phyloP scores from a whole-genome alignment of 2,888 invertebrate species.

The Chaitophorus viminalis region DNA sequence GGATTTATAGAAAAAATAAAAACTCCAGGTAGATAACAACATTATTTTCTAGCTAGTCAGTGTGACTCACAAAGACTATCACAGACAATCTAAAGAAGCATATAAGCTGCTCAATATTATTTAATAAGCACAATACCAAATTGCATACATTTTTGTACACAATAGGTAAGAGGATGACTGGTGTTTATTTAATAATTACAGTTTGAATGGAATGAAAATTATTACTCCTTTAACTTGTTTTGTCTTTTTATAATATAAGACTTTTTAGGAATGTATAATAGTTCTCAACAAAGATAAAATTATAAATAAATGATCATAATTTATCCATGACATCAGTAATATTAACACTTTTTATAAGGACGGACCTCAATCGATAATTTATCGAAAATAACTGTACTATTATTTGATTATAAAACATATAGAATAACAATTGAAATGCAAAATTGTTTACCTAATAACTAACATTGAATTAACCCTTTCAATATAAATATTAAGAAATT shows the following conservation, averaged over 20 bases:
- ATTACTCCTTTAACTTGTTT: neutral
- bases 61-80: slow-evolving; percentile 50
- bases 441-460: slow-evolving; percentile 20
- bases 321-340: slow-evolving; percentile 32
- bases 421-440: slow-evolving; percentile 56
- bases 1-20: slow-evolving; percentile 48
- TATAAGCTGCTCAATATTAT: slow-evolving; percentile 25
- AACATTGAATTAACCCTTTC: slow-evolving; percentile 18
- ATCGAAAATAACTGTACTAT: slow-evolving; percentile 46
- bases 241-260: slow-evolving; percentile 15
- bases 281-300: slow-evolving; percentile 36
- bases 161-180: neutral
- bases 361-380: slow-evolving; percentile 55
- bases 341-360: slow-evolving; percentile 46
- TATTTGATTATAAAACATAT: slow-evolving; percentile 46
- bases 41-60: slow-evolving; percentile 47
- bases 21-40: slow-evolving; percentile 53
- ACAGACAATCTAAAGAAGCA: slow-evolving; percentile 58
- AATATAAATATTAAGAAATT: slow-evolving; percentile 6
- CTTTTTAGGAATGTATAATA: slow-evolving; percentile 51
- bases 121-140: slow-evolving; percentile 15
- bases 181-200: slow-evolving; percentile 9
- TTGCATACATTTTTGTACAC: slow-evolving; percentile 29
- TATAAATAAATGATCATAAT: slow-evolving; percentile 17
- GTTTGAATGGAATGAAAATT: slow-evolving; percentile 31